Percentiles rank a stretch among this genome's conserved stretches.
phyloP scores from a whole-genome alignment of 64 coral and sea anemone genomes.

The Stichodactyla mertensii region DNA sequence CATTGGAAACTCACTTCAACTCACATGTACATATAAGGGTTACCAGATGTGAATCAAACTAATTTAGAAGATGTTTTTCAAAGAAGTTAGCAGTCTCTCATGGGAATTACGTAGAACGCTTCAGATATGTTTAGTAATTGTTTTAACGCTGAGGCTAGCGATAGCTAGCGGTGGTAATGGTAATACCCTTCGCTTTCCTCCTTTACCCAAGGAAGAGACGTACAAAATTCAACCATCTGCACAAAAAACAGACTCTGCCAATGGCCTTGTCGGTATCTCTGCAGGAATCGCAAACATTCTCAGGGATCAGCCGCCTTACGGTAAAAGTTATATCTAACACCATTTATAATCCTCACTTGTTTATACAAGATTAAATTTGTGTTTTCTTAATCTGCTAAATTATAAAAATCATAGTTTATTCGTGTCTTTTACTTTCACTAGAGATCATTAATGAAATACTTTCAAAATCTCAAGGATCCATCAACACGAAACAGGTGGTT shows the following conservation, averaged over 20 bases:
- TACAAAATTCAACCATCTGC: slow-evolving; percentile 23
- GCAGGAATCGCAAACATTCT: slow-evolving; percentile 25
- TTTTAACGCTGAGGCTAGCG: not conserved
- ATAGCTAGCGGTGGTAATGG: not conserved
- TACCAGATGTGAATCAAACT: not conserved
- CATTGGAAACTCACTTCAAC: not conserved
- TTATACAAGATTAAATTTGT: not conserved
- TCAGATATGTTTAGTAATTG: not conserved
- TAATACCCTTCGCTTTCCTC: not conserved
- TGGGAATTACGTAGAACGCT: not conserved
- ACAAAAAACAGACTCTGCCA: not conserved
- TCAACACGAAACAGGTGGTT: not conserved
- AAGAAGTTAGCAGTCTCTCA: not conserved
- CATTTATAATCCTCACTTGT: not conserved
- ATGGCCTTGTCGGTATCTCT: slow-evolving; percentile 33
- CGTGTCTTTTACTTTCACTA: not conserved
- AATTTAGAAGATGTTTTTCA: not conserved
- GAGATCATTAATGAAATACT: not conserved
- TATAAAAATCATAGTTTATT: not conserved
- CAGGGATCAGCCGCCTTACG: slow-evolving; percentile 32
- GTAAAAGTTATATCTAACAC: slow-evolving; percentile 1
- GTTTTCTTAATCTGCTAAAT: not conserved
- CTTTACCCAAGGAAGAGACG: slow-evolving; percentile 3
- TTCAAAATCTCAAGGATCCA: not conserved
- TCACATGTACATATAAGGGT: not conserved